Evolutionary conservation across 1,140 invertebrate species (phyloP).

Genomic region (Papilio polytes): DNA sequence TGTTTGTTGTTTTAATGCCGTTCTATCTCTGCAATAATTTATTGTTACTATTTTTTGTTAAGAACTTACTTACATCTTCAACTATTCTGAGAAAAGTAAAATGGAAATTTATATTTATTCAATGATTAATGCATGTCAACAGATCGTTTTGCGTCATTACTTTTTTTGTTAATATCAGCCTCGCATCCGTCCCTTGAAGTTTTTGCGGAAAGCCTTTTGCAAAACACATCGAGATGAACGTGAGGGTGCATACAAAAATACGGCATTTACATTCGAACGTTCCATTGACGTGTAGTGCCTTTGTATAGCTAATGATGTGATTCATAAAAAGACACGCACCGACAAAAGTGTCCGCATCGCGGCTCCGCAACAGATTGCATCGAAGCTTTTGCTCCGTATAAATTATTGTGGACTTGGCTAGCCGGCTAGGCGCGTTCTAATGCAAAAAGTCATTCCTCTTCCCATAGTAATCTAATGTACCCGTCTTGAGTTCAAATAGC

Average conservation of each 20-base stretch:
- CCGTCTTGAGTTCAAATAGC: constrained; percentile 42
- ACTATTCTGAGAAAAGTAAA: no score
- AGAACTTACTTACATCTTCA: neutral
- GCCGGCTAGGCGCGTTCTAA: constrained; percentile 49
- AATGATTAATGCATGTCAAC: neutral
- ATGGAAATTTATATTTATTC: neutral
- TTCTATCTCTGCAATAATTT: neutral
- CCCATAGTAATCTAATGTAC: constrained; percentile 46
- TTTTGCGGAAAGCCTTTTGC: constrained; percentile 12
- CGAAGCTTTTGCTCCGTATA: constrained; percentile 52
- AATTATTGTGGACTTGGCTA: constrained; percentile 48
- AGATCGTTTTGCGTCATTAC: neutral
- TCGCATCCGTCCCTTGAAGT: neutral
- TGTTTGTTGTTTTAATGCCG: constrained; percentile 32
- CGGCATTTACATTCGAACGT: constrained; percentile 25
- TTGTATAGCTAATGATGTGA: constrained; percentile 48
- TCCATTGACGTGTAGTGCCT: constrained; percentile 42
- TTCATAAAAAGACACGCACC: constrained; percentile 47
- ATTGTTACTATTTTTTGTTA: neutral
- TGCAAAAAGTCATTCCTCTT: constrained; percentile 55
- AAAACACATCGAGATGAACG: constrained; percentile 25
- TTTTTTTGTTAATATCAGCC: neutral
- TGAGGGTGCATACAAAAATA: constrained; percentile 31
- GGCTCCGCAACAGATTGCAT: constrained; percentile 47
- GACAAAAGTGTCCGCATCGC: constrained; percentile 43